These are phyloP conservation scores for Epizoanthus ramosus DNA, from an alignment of 92 coral and sea anemone genomes.

Conservation along the genomic window DNA sequence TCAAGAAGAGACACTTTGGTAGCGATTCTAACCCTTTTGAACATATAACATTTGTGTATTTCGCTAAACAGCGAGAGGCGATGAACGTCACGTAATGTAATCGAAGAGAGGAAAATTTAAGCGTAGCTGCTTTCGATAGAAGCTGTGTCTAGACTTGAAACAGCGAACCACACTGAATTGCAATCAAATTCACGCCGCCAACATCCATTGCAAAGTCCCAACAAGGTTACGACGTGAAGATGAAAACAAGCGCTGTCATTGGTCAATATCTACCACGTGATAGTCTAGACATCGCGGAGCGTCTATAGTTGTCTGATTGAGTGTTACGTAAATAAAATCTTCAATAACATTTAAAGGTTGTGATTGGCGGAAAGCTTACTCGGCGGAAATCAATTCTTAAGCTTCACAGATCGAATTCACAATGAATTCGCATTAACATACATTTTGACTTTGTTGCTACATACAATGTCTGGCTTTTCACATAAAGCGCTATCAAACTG, in stretches of 20 bases:
- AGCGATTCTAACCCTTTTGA: constrained; percentile 72
- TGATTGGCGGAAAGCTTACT: constrained; percentile 64
- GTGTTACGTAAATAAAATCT: constrained; percentile 81
- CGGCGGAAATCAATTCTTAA: constrained; percentile 81
- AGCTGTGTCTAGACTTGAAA: constrained; percentile 12
- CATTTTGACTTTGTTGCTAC: constrained; percentile 58
- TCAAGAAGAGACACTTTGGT: constrained; percentile 73
- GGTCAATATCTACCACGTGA: constrained; percentile 81
- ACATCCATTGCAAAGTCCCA: constrained; percentile 70
- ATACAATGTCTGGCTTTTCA: constrained; percentile 75
- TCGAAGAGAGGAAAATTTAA: background rate
- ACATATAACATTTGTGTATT: constrained; percentile 79
- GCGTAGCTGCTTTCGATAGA: background rate
- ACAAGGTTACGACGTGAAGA: constrained; percentile 65
- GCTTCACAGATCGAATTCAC: constrained; percentile 74
- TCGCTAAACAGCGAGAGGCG: background rate
- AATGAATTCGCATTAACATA: constrained; percentile 58
- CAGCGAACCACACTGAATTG: constrained; percentile 20
- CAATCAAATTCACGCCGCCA: constrained; percentile 54
- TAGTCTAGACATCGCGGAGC: constrained; percentile 95
- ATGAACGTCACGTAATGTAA: background rate
- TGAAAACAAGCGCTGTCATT: constrained; percentile 71
- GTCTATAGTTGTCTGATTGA: constrained; percentile 82
- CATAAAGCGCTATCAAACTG: background rate
- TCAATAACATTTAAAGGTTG: constrained; percentile 61